Conservation (phyloP, 2,888 invertebrate genomes). For the Spodoptera littoralis region DNA sequence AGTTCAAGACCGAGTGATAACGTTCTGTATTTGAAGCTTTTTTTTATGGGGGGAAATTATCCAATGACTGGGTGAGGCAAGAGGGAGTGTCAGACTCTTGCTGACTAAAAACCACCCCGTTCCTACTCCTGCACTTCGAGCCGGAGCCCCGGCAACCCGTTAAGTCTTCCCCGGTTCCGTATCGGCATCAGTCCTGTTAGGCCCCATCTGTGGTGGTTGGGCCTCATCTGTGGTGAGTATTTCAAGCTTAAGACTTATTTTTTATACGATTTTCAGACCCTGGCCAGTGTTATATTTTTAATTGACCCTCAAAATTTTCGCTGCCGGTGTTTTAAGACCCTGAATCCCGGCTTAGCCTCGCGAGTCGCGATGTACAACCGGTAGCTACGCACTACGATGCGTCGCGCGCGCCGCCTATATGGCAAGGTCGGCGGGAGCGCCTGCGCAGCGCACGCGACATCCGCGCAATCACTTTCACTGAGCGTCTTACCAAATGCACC, state of each 20-base stretch:
- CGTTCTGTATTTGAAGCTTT: too few species aligned
- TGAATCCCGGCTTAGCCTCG: conserved; percentile 47
- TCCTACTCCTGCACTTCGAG: too few species aligned
- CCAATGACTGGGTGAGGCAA: too few species aligned
- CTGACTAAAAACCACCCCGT: too few species aligned
- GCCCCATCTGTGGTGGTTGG: too few species aligned
- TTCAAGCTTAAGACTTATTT: neutral
- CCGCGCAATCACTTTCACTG: conserved; percentile 87
- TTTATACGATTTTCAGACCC: conserved; percentile 8
- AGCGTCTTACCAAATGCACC: conserved; percentile 80
- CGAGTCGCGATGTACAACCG: conserved; percentile 55
- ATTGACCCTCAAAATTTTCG: conserved; percentile 20
- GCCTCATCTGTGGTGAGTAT: too few species aligned
- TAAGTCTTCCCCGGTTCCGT: too few species aligned
- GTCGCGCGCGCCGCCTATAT: conserved; percentile 70
- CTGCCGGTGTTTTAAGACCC: conserved; percentile 29
- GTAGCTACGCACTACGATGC: conserved; percentile 56
- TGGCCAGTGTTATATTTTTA: conserved; percentile 12
- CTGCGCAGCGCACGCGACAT: conserved; percentile 80
- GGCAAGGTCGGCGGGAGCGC: conserved; percentile 85
- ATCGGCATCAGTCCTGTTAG: too few species aligned
- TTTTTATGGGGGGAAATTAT: too few species aligned
- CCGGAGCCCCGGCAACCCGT: too few species aligned
- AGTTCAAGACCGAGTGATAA: too few species aligned
- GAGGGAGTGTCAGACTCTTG: too few species aligned